Conservation (phyloP, 37 sponge, comb jelly and placozoan genomes). For the Bolinopsis microptera region DNA sequence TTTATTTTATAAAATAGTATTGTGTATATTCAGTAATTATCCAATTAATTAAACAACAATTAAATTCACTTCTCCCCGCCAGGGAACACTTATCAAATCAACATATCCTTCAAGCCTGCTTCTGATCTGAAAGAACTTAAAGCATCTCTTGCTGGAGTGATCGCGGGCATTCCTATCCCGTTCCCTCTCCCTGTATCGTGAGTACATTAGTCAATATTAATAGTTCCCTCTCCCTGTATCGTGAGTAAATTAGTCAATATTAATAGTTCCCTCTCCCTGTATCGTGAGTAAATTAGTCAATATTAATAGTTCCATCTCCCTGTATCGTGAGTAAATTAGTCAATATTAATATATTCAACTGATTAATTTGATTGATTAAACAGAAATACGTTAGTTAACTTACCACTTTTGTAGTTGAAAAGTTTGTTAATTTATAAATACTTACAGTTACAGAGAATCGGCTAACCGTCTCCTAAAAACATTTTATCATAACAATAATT, state of each 20-base stretch:
- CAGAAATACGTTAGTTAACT: not conserved
- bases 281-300: not conserved
- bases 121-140: not conserved
- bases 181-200: conserved; percentile 22
- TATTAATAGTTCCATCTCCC: not conserved
- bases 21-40: no score
- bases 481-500: no score
- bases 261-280: not conserved
- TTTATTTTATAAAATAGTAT: no score
- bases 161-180: conserved; percentile 39
- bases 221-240: not conserved
- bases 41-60: no score
- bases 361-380: not conserved
- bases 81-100: conserved; percentile 44
- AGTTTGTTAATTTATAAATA: no score
- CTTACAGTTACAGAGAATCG: no score
- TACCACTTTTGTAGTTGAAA: no score
- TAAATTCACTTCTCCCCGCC: not conserved
- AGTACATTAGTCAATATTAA: not conserved
- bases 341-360: not conserved
- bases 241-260: not conserved
- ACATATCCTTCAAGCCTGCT: conserved; percentile 7
- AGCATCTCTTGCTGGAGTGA: conserved; percentile 11
- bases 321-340: not conserved
- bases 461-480: no score